Conservation (phyloP, 2,113 vertebrate genomes). For the Myotis brandtii region DNA sequence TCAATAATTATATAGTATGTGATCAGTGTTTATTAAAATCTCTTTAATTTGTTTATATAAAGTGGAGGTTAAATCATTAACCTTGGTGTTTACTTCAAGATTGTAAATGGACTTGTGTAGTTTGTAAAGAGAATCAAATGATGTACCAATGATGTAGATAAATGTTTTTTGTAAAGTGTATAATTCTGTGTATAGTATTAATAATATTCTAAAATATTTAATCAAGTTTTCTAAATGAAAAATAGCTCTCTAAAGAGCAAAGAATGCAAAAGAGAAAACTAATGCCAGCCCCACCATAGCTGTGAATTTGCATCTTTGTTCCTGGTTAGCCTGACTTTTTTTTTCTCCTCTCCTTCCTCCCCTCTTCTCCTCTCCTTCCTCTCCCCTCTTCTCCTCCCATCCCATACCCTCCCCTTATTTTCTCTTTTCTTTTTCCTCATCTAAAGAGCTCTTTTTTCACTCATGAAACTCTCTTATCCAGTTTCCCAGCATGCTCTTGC, state of each 20-base stretch:
- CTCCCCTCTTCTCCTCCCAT: too few species aligned
- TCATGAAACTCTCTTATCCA: neutral
- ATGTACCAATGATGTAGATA: neutral
- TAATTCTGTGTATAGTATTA: neutral
- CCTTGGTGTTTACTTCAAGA: conserved; percentile 54
- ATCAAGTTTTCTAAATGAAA: neutral
- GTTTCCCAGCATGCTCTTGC: neutral
- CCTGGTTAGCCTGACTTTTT: neutral
- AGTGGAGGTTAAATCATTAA: conserved; percentile 73
- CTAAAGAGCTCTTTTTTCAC: neutral
- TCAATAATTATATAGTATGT: conserved; percentile 53
- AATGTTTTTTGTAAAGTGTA: neutral
- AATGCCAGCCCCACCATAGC: rapidly evolving
- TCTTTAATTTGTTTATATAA: conserved; percentile 65
- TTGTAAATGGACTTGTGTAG: conserved; percentile 45
- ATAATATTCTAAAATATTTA: neutral
- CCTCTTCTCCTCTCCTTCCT: neutral
- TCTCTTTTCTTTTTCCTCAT: neutral
- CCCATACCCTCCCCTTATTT: too few species aligned
- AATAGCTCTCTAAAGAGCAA: neutral
- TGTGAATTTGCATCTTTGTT: neutral
- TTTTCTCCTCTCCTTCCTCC: neutral
- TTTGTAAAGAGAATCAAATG: conserved; percentile 48
- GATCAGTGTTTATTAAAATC: conserved; percentile 48
- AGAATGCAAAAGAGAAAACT: neutral